phyloP scores from a whole-genome alignment of 2,797 vertebrate genomes.

The Phalloptychus januarius region DNA sequence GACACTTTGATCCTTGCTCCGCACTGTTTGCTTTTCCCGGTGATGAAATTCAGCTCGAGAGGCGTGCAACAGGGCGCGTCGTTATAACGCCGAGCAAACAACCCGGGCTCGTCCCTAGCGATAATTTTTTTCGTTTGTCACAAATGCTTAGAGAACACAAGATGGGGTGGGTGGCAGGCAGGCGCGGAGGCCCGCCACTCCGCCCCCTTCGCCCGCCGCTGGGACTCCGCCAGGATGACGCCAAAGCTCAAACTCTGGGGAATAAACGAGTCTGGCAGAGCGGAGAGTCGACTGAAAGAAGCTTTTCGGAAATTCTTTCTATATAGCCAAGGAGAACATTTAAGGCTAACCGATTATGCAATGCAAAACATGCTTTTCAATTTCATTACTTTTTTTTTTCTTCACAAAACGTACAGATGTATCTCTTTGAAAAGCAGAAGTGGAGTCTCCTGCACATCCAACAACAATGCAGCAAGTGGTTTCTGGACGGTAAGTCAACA shows the following conservation, averaged over 20 bases:
- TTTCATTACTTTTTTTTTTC: too few relatives aligned
- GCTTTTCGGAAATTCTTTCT: slow-evolving; percentile 16
- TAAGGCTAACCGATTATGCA: too few relatives aligned
- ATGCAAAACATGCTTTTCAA: too few relatives aligned
- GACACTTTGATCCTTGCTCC: slow-evolving; percentile 77
- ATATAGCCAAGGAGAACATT: slow-evolving; percentile 14
- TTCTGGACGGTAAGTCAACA: too few relatives aligned
- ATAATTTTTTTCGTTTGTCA: slow-evolving; percentile 51
- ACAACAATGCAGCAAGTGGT: too few relatives aligned
- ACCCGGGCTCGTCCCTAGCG: slow-evolving; percentile 55
- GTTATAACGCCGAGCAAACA: slow-evolving; percentile 71
- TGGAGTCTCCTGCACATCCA: too few relatives aligned
- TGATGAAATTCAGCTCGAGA: slow-evolving; percentile 78
- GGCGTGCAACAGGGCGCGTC: slow-evolving; percentile 72
- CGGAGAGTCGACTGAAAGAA: slow-evolving; percentile 24
- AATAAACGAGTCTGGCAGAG: slow-evolving; percentile 53
- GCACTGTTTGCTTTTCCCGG: slow-evolving; percentile 71
- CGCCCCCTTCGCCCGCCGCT: slow-evolving; percentile 9
- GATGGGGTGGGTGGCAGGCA: slow-evolving; percentile 29
- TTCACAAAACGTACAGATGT: too few relatives aligned
- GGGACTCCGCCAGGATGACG: slow-evolving; percentile 28
- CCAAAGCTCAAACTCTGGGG: slow-evolving; percentile 32
- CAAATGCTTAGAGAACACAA: slow-evolving; percentile 36
- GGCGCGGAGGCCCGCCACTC: slow-evolving; percentile 22
- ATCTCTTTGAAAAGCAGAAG: too few relatives aligned